Base-by-base conservation (phyloP, 1,140 invertebrate genomes). In the Philotrypesis tridentata region DNA sequence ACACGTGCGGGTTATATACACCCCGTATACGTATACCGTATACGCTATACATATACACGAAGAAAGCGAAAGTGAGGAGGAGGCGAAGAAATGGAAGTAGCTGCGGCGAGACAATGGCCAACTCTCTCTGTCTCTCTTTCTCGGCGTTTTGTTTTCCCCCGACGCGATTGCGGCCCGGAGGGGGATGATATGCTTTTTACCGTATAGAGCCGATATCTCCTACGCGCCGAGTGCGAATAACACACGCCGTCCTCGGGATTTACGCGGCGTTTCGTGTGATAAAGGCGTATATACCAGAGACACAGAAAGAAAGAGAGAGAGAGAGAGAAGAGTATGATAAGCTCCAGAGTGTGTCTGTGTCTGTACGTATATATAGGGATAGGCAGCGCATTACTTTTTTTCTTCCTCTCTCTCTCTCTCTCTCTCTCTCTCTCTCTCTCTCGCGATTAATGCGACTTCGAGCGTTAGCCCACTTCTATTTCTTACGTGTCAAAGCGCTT, bases 131-230 rank as follows among this genome's bases (percentile, higher is more conserved):
- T n/a, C n/a, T n/a, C n/a, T n/a, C n/a, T n/a, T n/a, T n/a, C n/a
- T n/a, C n/a, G n/a, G n/a, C 48, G 48, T 55, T 55, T 55, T 55
- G 48, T 55, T 55, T 55, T 55, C 48, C 21, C 48, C 17, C 40
- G 60, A 40, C 9, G 33, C 3, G 12, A 48, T 2, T 6, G 9
- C 2, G 12, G n/a, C n/a, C 4, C n/a, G 60, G 29, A 17, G 31
- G 21, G 31, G 48, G 33, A 23, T 33, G 48, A 63, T n/a, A n/a
- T 40, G 61, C 75, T 67, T 76, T 76, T 67, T 61, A 55, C 48
- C 7, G 48, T 5, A 6, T n/a, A n/a, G n/a, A n/a, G n/a, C 48
- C 6, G 48, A 55, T 55, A 55, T 55, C 21, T 21, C 17, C 48
- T 55, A 1, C 40, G 48, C 17, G 21, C 48, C n/a, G 48, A 55